These are phyloP conservation scores for Mastomys natalensis DNA, from an alignment of 2,113 vertebrate species.

Conservation along the genomic window DNA sequence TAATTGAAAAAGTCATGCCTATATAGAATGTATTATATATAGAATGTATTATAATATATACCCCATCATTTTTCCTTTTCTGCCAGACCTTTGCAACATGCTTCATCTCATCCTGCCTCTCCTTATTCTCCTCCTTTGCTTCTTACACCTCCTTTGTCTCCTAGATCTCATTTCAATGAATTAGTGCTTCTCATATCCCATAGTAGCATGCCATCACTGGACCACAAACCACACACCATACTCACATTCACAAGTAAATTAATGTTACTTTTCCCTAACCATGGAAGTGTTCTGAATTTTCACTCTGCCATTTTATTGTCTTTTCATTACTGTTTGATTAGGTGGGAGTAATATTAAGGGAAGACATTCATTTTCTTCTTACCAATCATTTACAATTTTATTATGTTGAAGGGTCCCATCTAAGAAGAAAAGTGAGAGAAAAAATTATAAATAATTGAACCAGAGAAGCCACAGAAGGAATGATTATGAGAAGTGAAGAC, in stretches of 20 bases:
- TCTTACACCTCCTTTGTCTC: background rate
- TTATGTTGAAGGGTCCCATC: background rate
- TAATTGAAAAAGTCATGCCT: background rate
- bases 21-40: no score
- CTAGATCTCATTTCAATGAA: background rate
- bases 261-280: background rate
- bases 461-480: background rate
- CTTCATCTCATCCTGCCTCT: no score
- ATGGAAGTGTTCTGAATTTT: background rate
- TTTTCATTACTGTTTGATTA: background rate
- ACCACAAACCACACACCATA: no score
- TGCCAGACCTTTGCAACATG: no score
- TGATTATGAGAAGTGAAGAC: conserved; percentile 21
- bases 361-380: background rate
- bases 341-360: background rate
- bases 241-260: background rate
- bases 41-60: no score
- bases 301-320: background rate
- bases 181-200: background rate
- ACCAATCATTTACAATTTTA: background rate
- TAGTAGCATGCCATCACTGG: rapidly evolving
- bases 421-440: background rate
- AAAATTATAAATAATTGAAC: conserved; percentile 32
- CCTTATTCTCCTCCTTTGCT: background rate
- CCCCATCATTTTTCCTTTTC: no score